A percentile compares a stretch with the other conserved stretches of the same genome.
Evolutionary conservation across 2,888 invertebrate species (phyloP).

Genomic region (Campaea margaritaria): DNA sequence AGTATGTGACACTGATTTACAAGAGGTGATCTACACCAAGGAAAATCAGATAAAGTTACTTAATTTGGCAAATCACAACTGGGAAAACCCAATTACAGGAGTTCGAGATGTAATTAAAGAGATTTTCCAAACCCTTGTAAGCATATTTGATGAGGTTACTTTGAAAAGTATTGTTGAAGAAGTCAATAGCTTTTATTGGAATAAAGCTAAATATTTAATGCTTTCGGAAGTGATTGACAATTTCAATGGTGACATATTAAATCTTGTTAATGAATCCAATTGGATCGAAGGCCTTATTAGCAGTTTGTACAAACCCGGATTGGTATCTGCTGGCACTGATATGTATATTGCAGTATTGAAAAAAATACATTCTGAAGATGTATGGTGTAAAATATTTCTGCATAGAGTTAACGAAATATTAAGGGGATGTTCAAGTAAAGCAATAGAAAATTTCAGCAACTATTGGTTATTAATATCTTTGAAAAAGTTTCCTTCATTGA

Average conservation of each 20-base stretch:
- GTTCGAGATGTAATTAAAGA: slow-evolving; percentile 81
- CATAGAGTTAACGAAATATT: slow-evolving; percentile 57
- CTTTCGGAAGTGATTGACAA: slow-evolving; percentile 78
- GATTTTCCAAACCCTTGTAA: slow-evolving; percentile 74
- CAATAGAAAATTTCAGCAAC: slow-evolving; percentile 76
- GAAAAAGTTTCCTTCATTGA: slow-evolving; percentile 70
- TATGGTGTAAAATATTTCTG: slow-evolving; percentile 79
- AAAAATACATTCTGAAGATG: slow-evolving; percentile 62
- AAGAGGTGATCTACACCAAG: slow-evolving; percentile 54
- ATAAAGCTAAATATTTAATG: slow-evolving; percentile 86
- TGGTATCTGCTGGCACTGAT: slow-evolving; percentile 86
- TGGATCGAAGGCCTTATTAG: slow-evolving; percentile 68
- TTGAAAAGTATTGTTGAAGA: slow-evolving; percentile 58
- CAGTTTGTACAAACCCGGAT: slow-evolving; percentile 79
- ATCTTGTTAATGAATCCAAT: slow-evolving; percentile 41
- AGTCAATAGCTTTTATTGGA: slow-evolving; percentile 82
- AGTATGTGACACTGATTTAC: slow-evolving; percentile 63
- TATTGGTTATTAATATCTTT: slow-evolving; percentile 81
- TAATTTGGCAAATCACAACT: slow-evolving; percentile 84
- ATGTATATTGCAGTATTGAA: slow-evolving; percentile 83
- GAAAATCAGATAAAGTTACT: slow-evolving; percentile 72
- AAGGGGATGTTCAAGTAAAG: slow-evolving; percentile 54
- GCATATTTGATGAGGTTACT: slow-evolving; percentile 51
- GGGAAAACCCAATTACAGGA: slow-evolving; percentile 86
- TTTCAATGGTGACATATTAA: slow-evolving; percentile 39